Evolutionary conservation across 2,113 vertebrate species (phyloP), one percentile per base, ranked within the genome.

Genomic region (rabbit (Oryctolagus cuniculus)): DNA sequence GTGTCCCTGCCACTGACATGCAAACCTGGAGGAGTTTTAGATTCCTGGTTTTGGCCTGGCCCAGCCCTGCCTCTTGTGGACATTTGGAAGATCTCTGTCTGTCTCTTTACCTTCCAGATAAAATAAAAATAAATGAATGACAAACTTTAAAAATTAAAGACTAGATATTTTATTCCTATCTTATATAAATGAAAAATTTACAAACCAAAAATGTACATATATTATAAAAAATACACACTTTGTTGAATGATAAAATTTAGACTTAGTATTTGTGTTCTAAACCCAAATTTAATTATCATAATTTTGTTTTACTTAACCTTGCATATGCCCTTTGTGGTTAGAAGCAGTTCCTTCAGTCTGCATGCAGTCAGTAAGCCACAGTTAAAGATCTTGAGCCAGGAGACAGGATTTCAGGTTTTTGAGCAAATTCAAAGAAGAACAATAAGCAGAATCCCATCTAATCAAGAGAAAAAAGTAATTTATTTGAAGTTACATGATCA

Each of bases 351-450:
- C 34, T n/a, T 63, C 10, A 72, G 6, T 70, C 38, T 51, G 51
- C 53, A 58, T 13, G 63, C 2, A 38, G 12, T 31, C 10, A 5
- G 49, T 77, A 19, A 74, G 34, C 31, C 24, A 74, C 27, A 66
- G 6, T 58, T 88, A 17, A 10, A 75, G 38, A 78, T 89, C 72
- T 66, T n/a, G 1, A 77, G 21, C 29, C 16, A 64, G n/a, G 22
- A 81, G 10, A 90, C 29, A 24, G 0, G 0, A 8, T 87, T 94
- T 73, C 44, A 80, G 38, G 58, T 19, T 92, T 95, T 69, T 90
- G n/a, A 87, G 79, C 38, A 90, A 63, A 88, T 85, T 95, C 66
- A 79, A 96, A 87, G 25, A 6, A 72, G 0, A 73, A 16, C 31
- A 63, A 55, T 63, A 66, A 80, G 5, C 19, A 16, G 12, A 44